Evolutionary conservation across 2,888 invertebrate species (phyloP).

Genomic region (Priapulus caudatus): DNA sequence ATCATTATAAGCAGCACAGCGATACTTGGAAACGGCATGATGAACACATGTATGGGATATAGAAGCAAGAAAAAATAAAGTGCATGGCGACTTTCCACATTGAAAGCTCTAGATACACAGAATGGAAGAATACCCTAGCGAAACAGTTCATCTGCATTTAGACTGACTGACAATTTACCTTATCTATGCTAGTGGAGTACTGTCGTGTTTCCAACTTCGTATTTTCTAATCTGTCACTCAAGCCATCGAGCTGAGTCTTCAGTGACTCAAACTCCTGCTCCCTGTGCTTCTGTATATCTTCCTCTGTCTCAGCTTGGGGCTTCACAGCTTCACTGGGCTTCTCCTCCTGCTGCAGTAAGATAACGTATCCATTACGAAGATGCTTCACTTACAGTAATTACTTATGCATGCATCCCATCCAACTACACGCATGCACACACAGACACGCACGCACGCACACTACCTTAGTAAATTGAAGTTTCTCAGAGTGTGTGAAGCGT

Average conservation of each 20-base stretch:
- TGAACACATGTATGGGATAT: too few relatives aligned
- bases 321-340: too few relatives aligned
- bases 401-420: conserved; percentile 28
- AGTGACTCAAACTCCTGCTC: conserved; percentile 34
- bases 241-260: conserved; percentile 28
- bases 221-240: conserved; percentile 30
- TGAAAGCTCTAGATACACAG: too few relatives aligned
- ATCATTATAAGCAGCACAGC: too few relatives aligned
- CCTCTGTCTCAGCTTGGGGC: conserved; percentile 34
- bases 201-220: conserved; percentile 33
- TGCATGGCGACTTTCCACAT: too few relatives aligned
- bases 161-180: too few relatives aligned
- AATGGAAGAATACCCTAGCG: too few relatives aligned
- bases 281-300: conserved; percentile 33
- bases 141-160: too few relatives aligned
- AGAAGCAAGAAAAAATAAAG: too few relatives aligned
- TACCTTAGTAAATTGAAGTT: conserved; percentile 35
- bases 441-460: too few relatives aligned
- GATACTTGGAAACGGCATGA: too few relatives aligned
- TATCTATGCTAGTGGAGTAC: conserved; percentile 31
- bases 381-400: conserved; percentile 27
- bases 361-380: not conserved
- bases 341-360: not conserved
- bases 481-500: conserved; percentile 37
- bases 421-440: too few relatives aligned